phyloP scores from a whole-genome alignment of 2,888 invertebrate genomes.

The Parnassius glacialis region DNA sequence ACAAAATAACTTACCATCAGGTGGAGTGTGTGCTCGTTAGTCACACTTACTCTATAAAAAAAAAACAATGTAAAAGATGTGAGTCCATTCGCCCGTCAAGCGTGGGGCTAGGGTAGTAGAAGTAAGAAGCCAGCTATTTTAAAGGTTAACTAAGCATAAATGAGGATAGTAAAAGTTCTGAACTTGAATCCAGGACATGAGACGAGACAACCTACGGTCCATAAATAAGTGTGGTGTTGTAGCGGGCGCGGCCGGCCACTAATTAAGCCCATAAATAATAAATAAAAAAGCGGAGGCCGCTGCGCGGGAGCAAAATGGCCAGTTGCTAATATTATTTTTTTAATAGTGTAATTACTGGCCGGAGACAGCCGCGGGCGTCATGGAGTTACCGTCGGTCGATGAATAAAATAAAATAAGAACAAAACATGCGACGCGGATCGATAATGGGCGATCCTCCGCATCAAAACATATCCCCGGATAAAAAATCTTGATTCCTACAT shows the following conservation, averaged over 20 bases:
- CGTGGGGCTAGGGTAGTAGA: too few relatives aligned
- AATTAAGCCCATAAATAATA: slow-evolving; percentile 58
- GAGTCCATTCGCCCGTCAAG: too few relatives aligned
- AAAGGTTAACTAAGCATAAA: too few relatives aligned
- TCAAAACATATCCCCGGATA: too few relatives aligned
- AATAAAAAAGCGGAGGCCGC: slow-evolving; percentile 37
- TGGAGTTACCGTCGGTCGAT: slow-evolving; percentile 15
- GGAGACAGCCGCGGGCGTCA: slow-evolving; percentile 34
- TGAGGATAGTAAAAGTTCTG: too few relatives aligned
- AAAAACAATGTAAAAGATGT: too few relatives aligned
- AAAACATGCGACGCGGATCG: slow-evolving; percentile 1
- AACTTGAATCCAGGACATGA: slow-evolving; percentile 1
- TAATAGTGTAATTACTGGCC: slow-evolving; percentile 53
- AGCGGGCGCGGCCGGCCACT: slow-evolving; percentile 33
- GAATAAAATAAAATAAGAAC: slow-evolving; percentile 6
- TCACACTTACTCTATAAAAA: too few relatives aligned
- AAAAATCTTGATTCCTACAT: neutral
- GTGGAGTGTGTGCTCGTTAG: too few relatives aligned
- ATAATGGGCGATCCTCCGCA: neutral
- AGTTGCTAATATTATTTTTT: slow-evolving; percentile 47
- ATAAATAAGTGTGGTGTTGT: slow-evolving; percentile 28
- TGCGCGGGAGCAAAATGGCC: slow-evolving; percentile 40
- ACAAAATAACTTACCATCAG: too few relatives aligned
- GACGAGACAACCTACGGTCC: slow-evolving; percentile 12
- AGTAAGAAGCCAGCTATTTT: too few relatives aligned